phyloP scores from a whole-genome alignment of 2,797 vertebrate species.

The Chelidonichthys spinosus region DNA sequence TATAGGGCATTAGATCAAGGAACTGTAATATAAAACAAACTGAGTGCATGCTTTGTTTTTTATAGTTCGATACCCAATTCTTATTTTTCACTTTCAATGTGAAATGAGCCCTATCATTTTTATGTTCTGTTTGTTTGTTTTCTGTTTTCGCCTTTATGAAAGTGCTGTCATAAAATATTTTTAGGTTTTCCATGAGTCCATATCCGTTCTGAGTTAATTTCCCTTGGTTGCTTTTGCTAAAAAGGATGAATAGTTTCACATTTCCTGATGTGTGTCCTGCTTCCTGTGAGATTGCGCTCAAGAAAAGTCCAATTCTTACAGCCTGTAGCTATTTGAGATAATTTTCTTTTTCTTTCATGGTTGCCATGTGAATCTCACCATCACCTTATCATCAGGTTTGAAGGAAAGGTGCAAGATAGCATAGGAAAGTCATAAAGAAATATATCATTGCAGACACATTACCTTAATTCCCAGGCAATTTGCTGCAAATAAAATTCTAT shows the following conservation, averaged over 20 bases:
- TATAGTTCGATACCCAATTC: slow-evolving; percentile 84
- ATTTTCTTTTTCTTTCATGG: slow-evolving; percentile 6
- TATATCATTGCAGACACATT: slow-evolving; percentile 18
- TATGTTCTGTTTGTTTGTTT: slow-evolving; percentile 49
- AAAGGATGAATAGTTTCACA: slow-evolving; percentile 82
- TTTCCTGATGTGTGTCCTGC: slow-evolving; percentile 27
- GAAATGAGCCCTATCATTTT: slow-evolving; percentile 78
- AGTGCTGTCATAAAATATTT: slow-evolving; percentile 44
- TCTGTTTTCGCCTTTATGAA: slow-evolving; percentile 52
- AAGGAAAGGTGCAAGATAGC: slow-evolving; percentile 24
- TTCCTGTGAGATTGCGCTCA: slow-evolving; percentile 31
- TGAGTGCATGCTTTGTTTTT: slow-evolving; percentile 96
- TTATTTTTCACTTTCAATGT: slow-evolving; percentile 77
- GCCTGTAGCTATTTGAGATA: slow-evolving; percentile 8
- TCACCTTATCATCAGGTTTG: slow-evolving; percentile 15
- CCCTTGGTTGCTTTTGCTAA: slow-evolving; percentile 88
- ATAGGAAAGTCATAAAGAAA: slow-evolving; percentile 17
- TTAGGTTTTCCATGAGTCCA: slow-evolving; percentile 51
- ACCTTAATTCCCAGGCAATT: slow-evolving; percentile 27
- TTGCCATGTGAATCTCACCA: background rate
- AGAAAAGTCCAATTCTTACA: slow-evolving; percentile 27
- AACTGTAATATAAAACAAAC: slow-evolving; percentile 86
- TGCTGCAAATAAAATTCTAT: slow-evolving; percentile 38
- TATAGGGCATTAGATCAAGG: slow-evolving; percentile 90
- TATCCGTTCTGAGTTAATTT: slow-evolving; percentile 37